Percentiles rank a stretch among this genome's conserved stretches.
Evolutionary conservation across 1,140 invertebrate species (phyloP).

Genomic region (Elymnias hypermnestra): DNA sequence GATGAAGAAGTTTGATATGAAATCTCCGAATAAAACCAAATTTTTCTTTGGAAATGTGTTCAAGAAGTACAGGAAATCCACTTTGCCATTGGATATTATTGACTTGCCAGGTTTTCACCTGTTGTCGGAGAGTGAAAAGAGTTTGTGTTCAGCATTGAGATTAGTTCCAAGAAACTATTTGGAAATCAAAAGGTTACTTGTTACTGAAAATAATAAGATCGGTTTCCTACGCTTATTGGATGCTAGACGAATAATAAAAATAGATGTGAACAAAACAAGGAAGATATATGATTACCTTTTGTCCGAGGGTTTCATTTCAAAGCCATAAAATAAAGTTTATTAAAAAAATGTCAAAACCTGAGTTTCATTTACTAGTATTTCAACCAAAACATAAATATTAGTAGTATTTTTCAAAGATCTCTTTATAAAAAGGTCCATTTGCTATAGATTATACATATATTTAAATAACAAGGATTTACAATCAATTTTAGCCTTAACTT

Average conservation of each 20-base stretch:
- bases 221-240: conserved; percentile 85
- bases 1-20: conserved; percentile 51
- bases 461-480: no score
- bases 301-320: conserved; percentile 81
- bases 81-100: conserved; percentile 83
- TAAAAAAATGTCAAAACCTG: background rate
- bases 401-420: no score
- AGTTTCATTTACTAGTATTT: conserved; percentile 1
- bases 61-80: conserved; percentile 37
- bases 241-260: conserved; percentile 89
- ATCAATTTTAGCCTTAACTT: no score
- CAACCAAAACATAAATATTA: no score
- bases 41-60: conserved; percentile 24
- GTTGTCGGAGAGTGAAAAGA: conserved; percentile 83
- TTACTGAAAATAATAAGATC: conserved; percentile 85
- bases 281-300: conserved; percentile 91
- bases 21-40: conserved; percentile 40
- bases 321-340: conserved; percentile 17
- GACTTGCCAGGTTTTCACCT: conserved; percentile 88
- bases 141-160: conserved; percentile 85
- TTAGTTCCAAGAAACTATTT: conserved; percentile 87
- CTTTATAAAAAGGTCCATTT: no score
- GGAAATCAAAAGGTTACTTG: conserved; percentile 84
- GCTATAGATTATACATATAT: no score
- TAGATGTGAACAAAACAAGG: conserved; percentile 95